Percentiles rank a stretch among this genome's conserved stretches.
Evolutionary conservation across 2,113 vertebrate species (phyloP).

Genomic region (Suricata suricatta): DNA sequence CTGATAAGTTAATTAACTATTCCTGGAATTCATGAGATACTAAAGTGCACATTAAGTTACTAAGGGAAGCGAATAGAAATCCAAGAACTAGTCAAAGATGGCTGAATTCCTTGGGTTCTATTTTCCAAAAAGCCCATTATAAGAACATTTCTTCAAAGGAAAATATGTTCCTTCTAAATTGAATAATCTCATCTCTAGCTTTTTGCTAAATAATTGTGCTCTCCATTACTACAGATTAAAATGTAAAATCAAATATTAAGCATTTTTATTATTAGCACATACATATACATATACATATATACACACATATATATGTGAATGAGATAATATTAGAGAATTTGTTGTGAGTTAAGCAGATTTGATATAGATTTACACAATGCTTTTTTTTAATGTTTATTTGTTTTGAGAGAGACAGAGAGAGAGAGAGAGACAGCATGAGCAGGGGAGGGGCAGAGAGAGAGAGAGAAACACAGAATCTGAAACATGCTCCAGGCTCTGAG

Average conservation of each 20-base stretch:
- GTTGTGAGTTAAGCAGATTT: not conserved
- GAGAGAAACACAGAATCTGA: no score
- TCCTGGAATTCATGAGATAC: not conserved
- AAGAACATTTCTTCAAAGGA: not conserved
- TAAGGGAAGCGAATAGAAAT: not conserved
- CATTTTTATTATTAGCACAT: not conserved
- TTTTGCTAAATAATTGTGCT: not conserved
- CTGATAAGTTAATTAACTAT: not conserved
- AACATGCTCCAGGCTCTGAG: no score
- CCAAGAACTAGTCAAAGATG: not conserved
- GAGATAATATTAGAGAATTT: not conserved
- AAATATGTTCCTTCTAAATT: not conserved
- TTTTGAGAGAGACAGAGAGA: no score
- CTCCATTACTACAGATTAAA: not conserved
- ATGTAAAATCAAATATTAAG: not conserved
- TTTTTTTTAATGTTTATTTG: not conserved
- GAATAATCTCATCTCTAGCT: not conserved
- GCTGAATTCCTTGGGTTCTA: not conserved
- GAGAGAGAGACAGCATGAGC: no score
- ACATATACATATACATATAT: not conserved
- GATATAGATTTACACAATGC: not conserved
- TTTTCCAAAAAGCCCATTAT: not conserved
- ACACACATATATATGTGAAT: accelerated
- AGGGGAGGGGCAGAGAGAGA: no score
- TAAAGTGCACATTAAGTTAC: not conserved